These are phyloP conservation scores for Pemphredon lugubris DNA, from an alignment of 2,888 invertebrate species.

Conservation along the genomic window DNA sequence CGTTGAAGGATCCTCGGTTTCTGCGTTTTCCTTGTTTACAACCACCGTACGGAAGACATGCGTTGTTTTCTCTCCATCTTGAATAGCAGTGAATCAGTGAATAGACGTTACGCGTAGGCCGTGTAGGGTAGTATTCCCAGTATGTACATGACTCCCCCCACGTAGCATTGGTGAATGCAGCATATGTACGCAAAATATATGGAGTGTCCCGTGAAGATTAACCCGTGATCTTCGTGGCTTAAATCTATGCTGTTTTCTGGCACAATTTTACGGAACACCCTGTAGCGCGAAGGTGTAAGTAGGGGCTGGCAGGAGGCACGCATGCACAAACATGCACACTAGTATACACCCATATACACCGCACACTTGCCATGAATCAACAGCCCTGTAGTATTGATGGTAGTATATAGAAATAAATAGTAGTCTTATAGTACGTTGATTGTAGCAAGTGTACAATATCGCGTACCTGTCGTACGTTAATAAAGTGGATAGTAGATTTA, in stretches of 20 bases:
- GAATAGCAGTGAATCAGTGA: conserved; percentile 53
- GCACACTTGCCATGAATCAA: not conserved
- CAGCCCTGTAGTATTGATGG: conserved; percentile 3
- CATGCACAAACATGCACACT: conserved; percentile 3
- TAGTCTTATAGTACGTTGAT: conserved; percentile 22
- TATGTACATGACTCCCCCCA: too few relatives aligned
- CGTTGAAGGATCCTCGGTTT: conserved; percentile 2
- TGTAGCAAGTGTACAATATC: not conserved
- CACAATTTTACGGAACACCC: conserved; percentile 11
- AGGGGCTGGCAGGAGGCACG: too few relatives aligned
- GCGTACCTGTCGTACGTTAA: conserved; percentile 7
- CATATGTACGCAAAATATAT: too few relatives aligned
- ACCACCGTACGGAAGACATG: conserved; percentile 65
- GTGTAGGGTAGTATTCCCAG: too few relatives aligned
- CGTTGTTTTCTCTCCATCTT: conserved; percentile 74
- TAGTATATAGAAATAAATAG: conserved; percentile 26
- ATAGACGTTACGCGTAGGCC: conserved; percentile 10
- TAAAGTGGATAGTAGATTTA: conserved; percentile 33
- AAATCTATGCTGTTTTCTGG: too few relatives aligned
- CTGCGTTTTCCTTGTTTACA: conserved; percentile 64
- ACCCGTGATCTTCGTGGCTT: conserved; percentile 19
- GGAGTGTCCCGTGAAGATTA: too few relatives aligned
- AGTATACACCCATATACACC: too few relatives aligned
- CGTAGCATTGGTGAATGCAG: too few relatives aligned
- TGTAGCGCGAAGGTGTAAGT: too few relatives aligned